A percentile compares a stretch with the other conserved stretches of the same genome.
Conservation (phyloP, 1,140 invertebrate species). For the Cherax destructor region DNA sequence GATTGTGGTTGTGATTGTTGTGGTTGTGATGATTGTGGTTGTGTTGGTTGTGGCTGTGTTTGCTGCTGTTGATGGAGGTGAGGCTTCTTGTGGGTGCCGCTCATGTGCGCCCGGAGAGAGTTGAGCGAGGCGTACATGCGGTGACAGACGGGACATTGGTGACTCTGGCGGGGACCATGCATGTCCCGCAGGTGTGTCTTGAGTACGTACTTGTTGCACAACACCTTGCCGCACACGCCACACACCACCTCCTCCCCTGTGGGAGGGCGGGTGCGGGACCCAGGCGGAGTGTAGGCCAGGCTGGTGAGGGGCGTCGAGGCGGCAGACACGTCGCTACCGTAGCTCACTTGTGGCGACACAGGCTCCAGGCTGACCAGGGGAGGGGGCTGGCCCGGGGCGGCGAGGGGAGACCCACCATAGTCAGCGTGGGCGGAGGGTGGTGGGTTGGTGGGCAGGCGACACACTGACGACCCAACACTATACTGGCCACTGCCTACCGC, state of each 20-base stretch:
- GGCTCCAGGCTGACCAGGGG: not conserved
- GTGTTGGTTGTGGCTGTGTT: not conserved
- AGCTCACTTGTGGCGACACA: not conserved
- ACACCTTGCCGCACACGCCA: conserved; percentile 53
- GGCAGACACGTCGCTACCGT: not conserved
- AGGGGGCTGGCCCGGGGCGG: conserved; percentile 6
- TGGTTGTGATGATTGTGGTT: too few relatives aligned
- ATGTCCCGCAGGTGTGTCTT: conserved; percentile 92
- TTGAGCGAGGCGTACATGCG: conserved; percentile 91
- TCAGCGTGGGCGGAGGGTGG: conserved; percentile 11
- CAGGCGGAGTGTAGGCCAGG: conserved; percentile 20
- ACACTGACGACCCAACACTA: conserved; percentile 20
- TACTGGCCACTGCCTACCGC: conserved; percentile 25
- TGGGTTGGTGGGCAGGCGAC: conserved; percentile 38
- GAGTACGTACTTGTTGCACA: conserved; percentile 81
- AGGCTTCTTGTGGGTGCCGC: conserved; percentile 85
- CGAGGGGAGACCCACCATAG: conserved; percentile 13
- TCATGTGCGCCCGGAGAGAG: conserved; percentile 91
- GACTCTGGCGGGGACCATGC: conserved; percentile 89
- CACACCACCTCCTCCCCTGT: conserved; percentile 63
- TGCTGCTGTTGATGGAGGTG: conserved; percentile 81
- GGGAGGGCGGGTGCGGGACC: conserved; percentile 28
- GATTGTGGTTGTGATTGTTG: too few relatives aligned
- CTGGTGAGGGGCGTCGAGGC: conserved; percentile 14
- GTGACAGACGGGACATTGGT: conserved; percentile 91